Evolutionary conservation across 2,113 vertebrate genomes (phyloP), one percentile per base, ranked within the genome.

Genomic region (Pluvialis apricaria): DNA sequence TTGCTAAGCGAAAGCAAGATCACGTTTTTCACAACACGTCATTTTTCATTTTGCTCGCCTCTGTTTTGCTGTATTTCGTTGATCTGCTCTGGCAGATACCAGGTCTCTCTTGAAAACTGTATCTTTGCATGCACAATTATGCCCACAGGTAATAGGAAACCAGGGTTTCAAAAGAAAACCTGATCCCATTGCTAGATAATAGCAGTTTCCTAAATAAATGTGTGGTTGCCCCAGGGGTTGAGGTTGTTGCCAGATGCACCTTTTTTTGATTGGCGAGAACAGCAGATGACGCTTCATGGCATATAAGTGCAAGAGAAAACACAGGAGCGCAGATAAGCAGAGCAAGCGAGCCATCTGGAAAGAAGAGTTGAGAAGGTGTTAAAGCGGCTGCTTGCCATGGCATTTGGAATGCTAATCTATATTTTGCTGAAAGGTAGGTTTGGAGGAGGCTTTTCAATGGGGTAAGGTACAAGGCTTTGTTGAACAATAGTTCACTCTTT

Each of bases 111-210:
- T 69, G 24, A 78, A 75, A 91, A 95, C n/a, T 96, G 36, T 88
- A 44, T 81, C 72, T 96, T 97, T 95, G 93, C 75, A 60, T 76
- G 78, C 72, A 90, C 29, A 11, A 94, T 87, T 86, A 96, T 98
- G 97, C 96, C 97, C 95, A 98, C 96, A 94, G 98, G 97, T 98
- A 95, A 98, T 95, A 97, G 97, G 97, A 98, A 98, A 97, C 96
- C 85, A 26, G 64, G 38, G 86, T 97, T 98, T 98, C 96, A 90
- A 96, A 97, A 97, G 94, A 97, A 97, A 97, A 97, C 73, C 85
- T 79, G 97, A 98, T 97, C 88, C 88, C 88, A 79, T 82, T 96
- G 90, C 78, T 20, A 98, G 98, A 97, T 97, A 98, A 96, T 88
- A 60, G 90, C 84, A 92, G 96, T 94, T 97, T 98, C 95, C 97